These are phyloP conservation scores for Rhinichthys osculus DNA, from an alignment of 2,797 vertebrate genomes.

Conservation along the genomic window DNA sequence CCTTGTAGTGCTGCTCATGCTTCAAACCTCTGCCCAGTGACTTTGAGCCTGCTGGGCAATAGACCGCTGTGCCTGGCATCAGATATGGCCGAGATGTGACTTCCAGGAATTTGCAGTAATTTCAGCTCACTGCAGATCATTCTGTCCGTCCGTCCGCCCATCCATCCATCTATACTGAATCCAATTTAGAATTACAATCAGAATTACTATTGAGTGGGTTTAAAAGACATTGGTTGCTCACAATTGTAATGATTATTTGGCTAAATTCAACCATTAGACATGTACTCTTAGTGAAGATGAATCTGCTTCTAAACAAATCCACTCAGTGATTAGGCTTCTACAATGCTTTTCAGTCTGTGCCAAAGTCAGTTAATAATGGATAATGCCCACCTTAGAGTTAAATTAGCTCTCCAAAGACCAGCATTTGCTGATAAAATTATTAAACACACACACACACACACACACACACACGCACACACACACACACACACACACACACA, in stretches of 20 bases:
- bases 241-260: conserved; percentile 34
- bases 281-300: conserved; percentile 5
- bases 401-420: conserved; percentile 30
- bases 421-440: conserved; percentile 51
- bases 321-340: conserved; percentile 21
- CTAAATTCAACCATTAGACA: background rate
- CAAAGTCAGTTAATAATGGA: conserved; percentile 50
- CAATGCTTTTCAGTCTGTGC: conserved; percentile 14
- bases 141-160: background rate
- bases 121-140: conserved; percentile 18
- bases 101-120: conserved; percentile 42
- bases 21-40: conserved; percentile 61
- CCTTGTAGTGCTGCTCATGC: conserved; percentile 42
- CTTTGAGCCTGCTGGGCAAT: conserved; percentile 55
- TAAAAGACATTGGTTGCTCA: background rate
- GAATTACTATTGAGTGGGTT: background rate
- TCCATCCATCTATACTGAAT: background rate
- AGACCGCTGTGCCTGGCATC: conserved; percentile 54
- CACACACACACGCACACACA: no score
- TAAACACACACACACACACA: background rate
- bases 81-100: conserved; percentile 50
- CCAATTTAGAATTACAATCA: background rate
- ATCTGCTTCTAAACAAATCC: conserved; percentile 45
- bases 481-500: no score
- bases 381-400: conserved; percentile 32